Evolutionary conservation across 1,140 invertebrate species (phyloP), one percentile per base, ranked within the genome.

Genomic region (Bombus balteatus): DNA sequence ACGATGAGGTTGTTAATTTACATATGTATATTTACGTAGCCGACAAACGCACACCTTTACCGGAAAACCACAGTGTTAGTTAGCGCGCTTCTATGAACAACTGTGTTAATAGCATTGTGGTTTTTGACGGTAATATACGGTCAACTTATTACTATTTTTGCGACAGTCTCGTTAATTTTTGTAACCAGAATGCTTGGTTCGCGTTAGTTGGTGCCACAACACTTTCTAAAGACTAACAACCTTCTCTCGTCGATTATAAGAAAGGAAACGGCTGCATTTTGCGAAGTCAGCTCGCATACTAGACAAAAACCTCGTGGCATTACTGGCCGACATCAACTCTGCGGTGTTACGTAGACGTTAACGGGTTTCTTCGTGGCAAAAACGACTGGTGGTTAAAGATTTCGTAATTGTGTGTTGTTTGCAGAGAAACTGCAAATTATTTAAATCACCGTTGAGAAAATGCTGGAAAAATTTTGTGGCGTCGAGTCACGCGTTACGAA

Each of bases 41-140:
- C 22, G 10, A 59, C 53, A 0, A 74, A 66, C 25, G 57, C 59
- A 86, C 62, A 70, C 39, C 39, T n/a, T 81, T 83, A 41, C 71
- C 18, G 10, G 34, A 70, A 87, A 87, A 87, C 62, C 76, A n/a
- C 74, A 22, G 32, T 47, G 59, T 89, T 89, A 75, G 83, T 88
- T 79, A 83, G 32, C 70, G 25, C 15, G 9, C 41, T 87, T 87
- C 88, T 71, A 34, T 43, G 88, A 90, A 89, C 41, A 34, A 32
- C 66, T 80, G 47, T 43, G 71, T 47, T 66, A 77, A 70, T 47
- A 41, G 71, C 53, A 18, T 75, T 85, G 83, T 66, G 62, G 70
- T 86, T 88, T 86, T 82, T n/a, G 41, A 66, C 32, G 37, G 57
- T 22, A 41, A 66, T 78, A 47, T 37, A 37, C 57, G 37, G 37